Base-by-base conservation (phyloP, 2,888 invertebrate genomes). In the Pseudolycoriella hygida region DNA sequence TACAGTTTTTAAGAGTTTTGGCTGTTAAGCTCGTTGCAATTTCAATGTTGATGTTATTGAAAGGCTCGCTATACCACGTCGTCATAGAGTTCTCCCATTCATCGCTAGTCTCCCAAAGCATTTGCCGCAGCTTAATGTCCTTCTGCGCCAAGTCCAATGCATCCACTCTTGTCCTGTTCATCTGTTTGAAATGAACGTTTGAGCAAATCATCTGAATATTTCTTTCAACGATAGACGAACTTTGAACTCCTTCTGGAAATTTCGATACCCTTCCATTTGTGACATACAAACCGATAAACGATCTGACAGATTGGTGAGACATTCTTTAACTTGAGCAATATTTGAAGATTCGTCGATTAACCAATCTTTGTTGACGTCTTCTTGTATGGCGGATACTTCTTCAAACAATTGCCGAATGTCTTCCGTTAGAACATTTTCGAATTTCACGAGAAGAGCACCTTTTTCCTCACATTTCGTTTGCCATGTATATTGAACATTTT, bases 241-340 rank as follows among this genome's bases (percentile, higher is more conserved):
- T 69, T 82, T 80, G 56, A 90, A 88, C 57, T 81, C 76, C 59
- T 83, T 87, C 61, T 92, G 90, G 67, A 85, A 82, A 1, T 74
- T 72, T 50, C 82, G 76, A 57, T 79, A 87, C 55, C 83, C 78
- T 45, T 73, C 76, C 1, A 87, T 84, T 47, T 71, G 68, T n/a
- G 71, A 69, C 44, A 77, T 73, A 49, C 81, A 80, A 0, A 64
- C 71, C 12, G 65, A 62, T 17, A 92, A 67, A 49, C 74, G 73
- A 2, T 73, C 72, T 47, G 73, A 65, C 0, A 89, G 65, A 2
- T 73, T 73, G 5, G 73, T 71, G 4, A 92, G 67, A 8, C 74
- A 70, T 20, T 70, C 69, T 48, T 73, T 67, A 3, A 82, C 83
- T 53, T 73, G 72, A 8, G 72, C 71, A 25, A 75, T 70, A 47